phyloP scores from a whole-genome alignment of 2,797 vertebrate genomes.

The Manis pentadactyla region DNA sequence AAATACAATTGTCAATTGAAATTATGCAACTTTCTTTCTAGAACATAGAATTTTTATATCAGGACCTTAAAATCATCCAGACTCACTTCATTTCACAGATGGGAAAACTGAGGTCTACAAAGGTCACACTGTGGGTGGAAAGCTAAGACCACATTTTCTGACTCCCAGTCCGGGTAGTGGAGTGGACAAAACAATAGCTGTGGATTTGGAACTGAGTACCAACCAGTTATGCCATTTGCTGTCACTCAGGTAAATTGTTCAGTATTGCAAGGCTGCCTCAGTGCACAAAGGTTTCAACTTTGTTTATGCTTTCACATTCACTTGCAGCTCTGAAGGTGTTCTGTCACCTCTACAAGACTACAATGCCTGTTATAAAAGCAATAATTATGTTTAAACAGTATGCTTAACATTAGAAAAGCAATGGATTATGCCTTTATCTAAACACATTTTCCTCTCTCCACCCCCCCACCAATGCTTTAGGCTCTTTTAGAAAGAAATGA shows the following conservation, averaged over 20 bases:
- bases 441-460: conserved; percentile 8
- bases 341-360: not conserved
- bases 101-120: not conserved
- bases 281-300: not conserved
- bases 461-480: not conserved
- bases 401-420: not conserved
- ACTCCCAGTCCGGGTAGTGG: not conserved
- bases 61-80: not conserved
- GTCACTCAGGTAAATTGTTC: not conserved
- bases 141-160: not conserved
- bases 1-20: not conserved
- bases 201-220: not conserved
- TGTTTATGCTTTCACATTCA: not conserved
- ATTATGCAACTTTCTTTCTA: not conserved
- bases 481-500: conserved; percentile 33
- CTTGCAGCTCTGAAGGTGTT: not conserved
- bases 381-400: not conserved
- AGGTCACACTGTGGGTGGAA: not conserved
- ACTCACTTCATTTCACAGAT: not conserved
- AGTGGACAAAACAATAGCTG: not conserved
- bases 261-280: not conserved
- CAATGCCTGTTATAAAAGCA: not conserved
- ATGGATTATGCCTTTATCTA: not conserved
- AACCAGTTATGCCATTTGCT: not conserved
- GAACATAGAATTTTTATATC: not conserved